Conservation (phyloP, 2,888 invertebrate species). For the Villa cingulata region DNA sequence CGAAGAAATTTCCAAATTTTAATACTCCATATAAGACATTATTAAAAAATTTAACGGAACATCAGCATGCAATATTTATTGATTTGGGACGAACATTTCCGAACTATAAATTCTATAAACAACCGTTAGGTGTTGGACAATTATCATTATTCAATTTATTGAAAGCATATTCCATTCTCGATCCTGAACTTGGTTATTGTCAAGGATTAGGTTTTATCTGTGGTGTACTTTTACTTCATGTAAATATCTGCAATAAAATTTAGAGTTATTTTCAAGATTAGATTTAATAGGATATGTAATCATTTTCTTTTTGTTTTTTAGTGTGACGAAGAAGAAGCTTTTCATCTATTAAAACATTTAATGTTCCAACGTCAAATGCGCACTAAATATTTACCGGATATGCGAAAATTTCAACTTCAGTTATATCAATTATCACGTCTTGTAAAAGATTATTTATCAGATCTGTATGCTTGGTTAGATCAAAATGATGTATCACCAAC, state of each 20-base stretch:
- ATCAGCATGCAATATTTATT: conserved; percentile 92
- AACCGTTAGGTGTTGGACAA: conserved; percentile 85
- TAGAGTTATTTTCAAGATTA: too few relatives aligned
- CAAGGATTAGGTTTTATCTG: conserved; percentile 95
- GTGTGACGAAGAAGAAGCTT: conserved; percentile 89
- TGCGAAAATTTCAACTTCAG: conserved; percentile 81
- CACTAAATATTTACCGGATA: conserved; percentile 84
- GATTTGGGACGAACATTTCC: conserved; percentile 85
- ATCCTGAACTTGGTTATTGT: conserved; percentile 91
- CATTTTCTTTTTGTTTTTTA: conserved; percentile 28
- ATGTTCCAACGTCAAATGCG: conserved; percentile 84
- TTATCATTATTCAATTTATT: conserved; percentile 84
- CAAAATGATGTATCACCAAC: conserved; percentile 84
- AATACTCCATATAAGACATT: conserved; percentile 66
- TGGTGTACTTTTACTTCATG: conserved; percentile 82
- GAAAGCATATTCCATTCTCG: conserved; percentile 89
- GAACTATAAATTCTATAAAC: conserved; percentile 83
- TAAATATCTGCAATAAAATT: conserved; percentile 45
- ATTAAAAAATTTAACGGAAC: conserved; percentile 76
- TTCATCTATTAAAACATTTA: conserved; percentile 70
- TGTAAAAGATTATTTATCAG: conserved; percentile 73
- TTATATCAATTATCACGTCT: conserved; percentile 87
- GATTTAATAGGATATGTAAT: not conserved
- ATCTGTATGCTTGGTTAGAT: conserved; percentile 76
- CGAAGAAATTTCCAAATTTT: conserved; percentile 55